Evolutionary conservation across 2,113 vertebrate genomes (phyloP).

Genomic region (Atlantisia rogersi): DNA sequence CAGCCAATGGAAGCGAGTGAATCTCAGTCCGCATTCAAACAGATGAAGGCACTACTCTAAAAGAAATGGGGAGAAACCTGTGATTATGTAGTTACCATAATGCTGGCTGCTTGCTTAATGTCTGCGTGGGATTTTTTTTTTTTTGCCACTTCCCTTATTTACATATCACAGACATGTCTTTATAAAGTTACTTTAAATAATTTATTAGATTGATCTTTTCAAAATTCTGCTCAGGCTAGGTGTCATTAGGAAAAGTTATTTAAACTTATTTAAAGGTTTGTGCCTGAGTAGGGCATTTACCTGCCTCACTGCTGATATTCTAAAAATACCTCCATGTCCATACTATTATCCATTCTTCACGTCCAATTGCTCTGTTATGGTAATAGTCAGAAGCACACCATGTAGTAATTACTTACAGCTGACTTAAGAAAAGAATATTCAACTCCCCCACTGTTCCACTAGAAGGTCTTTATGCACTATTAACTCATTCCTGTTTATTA

Average conservation of each 20-base stretch:
- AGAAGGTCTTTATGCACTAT: conserved; percentile 99
- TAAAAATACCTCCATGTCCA: conserved; percentile 94
- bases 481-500: conserved; percentile 99
- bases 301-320: conserved; percentile 84
- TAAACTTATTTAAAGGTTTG: conserved; percentile 80
- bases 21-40: neutral
- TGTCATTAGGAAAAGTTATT: conserved; percentile 74
- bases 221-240: conserved; percentile 73
- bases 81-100: conserved; percentile 73
- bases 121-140: conserved; percentile 43
- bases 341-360: conserved; percentile 99
- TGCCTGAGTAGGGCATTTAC: conserved; percentile 79
- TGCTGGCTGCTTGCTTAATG: conserved; percentile 14
- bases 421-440: conserved; percentile 99
- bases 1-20: neutral
- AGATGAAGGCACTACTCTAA: conserved; percentile 54
- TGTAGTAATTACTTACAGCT: conserved; percentile 99
- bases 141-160: conserved; percentile 70
- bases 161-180: conserved; percentile 73
- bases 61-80: conserved; percentile 60
- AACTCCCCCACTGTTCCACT: conserved; percentile 93
- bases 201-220: conserved; percentile 82
- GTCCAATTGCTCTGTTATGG: conserved; percentile 99
- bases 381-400: conserved; percentile 98
- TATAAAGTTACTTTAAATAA: conserved; percentile 81